Evolutionary conservation across 2,888 invertebrate species (phyloP), one percentile per base, ranked within the genome.

Genomic region (Calameuta filiformis): DNA sequence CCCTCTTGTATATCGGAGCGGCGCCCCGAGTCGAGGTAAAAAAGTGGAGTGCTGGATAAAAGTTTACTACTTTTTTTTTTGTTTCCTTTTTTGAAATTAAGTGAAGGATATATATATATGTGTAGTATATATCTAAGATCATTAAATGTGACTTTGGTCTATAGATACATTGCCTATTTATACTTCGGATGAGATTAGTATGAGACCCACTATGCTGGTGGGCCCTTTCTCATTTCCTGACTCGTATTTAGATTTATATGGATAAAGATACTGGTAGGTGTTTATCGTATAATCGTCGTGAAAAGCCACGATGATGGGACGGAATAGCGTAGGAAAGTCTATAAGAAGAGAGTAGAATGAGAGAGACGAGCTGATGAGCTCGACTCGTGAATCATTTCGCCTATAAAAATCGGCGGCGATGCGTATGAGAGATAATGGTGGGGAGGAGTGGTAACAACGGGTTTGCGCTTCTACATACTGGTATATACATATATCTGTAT

Each of bases 401-500:
- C 83, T 85, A 85, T 85, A 86, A 86, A 86, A 86, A 86, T 86
- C 79, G 82, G 81, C 83, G 86, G 80, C 84, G 87, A 86, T 86
- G 86, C 86, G 85, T 81, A 84, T 84, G 86, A 83, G 85, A 87
- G 87, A 89, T 89, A 88, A 86, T 85, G 83, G 83, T 80, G 82
- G 81, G 81, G 84, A 83, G 86, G 85, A 85, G 85, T 83, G 82
- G 85, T 87, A 88, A 88, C 88, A 88, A 88, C 88, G 87, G 87
- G 88, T 88, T 88, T 85, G 83, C 83, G 81, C 82, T 80, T 87
- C 83, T 84, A 83, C 81, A 84, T 71, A 34, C 71, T 0, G 12
- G 71, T 71, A 31, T 71, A 71, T 71, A 71, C 9, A 9, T 71
- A 33, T 6, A 33, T 6, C 15, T 71, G n/a, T 71, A 34, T 34